A percentile compares a stretch with the other conserved stretches of the same genome.
These are phyloP conservation scores for Caenorhabditis macrosperma DNA, from an alignment of 2,888 invertebrate species.

Conservation along the genomic window DNA sequence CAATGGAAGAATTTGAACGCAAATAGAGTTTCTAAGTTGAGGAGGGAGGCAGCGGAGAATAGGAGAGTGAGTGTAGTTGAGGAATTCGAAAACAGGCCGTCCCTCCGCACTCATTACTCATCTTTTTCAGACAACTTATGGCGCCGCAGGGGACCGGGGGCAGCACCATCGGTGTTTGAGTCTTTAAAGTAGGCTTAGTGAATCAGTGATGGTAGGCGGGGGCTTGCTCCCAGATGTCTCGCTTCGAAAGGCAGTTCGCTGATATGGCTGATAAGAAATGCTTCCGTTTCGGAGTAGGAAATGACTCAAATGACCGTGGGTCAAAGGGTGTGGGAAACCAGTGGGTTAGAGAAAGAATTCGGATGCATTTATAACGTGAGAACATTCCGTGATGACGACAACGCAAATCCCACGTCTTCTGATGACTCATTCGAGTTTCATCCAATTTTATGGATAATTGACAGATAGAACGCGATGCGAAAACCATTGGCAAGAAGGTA, in stretches of 20 bases:
- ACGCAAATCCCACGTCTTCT: no score
- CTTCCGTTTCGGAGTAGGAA: conserved; percentile 26
- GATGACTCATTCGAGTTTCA: no score
- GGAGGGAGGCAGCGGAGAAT: background rate
- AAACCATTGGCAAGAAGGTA: background rate
- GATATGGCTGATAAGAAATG: conserved; percentile 23
- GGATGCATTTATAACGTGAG: background rate
- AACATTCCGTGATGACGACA: no score
- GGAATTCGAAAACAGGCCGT: background rate
- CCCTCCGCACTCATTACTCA: conserved; percentile 17
- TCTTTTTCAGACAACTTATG: conserved; percentile 31
- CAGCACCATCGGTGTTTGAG: conserved; percentile 7
- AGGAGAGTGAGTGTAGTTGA: conserved; percentile 4
- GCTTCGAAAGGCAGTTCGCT: background rate
- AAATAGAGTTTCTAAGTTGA: background rate
- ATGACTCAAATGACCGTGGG: conserved; percentile 1
- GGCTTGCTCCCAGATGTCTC: conserved; percentile 19
- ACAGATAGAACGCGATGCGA: no score
- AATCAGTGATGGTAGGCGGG: conserved; percentile 36
- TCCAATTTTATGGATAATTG: no score
- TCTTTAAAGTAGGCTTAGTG: conserved; percentile 10
- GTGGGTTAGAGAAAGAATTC: background rate
- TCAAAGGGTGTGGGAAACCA: background rate
- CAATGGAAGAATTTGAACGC: conserved; percentile 23
- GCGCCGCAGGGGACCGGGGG: conserved; percentile 18